phyloP scores from a whole-genome alignment of 2,797 vertebrate species.

The Lepidocolaptes lacrymiger region DNA sequence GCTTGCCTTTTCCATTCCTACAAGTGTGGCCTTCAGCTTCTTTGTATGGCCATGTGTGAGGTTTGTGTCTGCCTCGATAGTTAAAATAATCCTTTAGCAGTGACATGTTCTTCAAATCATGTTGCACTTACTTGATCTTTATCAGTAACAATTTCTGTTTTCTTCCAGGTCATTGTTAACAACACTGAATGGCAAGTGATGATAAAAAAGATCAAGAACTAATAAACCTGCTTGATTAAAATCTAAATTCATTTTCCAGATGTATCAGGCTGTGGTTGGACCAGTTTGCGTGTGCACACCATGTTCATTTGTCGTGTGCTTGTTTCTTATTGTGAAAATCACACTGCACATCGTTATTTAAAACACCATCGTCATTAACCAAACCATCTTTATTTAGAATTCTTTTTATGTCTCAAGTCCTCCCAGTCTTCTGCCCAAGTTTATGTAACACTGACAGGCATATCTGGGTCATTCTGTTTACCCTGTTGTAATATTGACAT shows the following conservation, averaged over 20 bases:
- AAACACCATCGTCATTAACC: not conserved
- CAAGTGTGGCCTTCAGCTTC: not conserved
- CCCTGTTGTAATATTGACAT: conserved; percentile 31
- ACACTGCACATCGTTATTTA: not conserved
- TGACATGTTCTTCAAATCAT: not conserved
- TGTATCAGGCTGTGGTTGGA: not conserved
- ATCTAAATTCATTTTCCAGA: conserved; percentile 2
- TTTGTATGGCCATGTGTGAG: rapidly evolving
- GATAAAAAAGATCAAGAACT: not conserved
- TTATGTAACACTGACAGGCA: not conserved
- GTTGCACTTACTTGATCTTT: not conserved
- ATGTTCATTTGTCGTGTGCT: not conserved
- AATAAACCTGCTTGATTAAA: conserved; percentile 7
- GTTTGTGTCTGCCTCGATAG: not conserved
- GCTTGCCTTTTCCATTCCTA: not conserved
- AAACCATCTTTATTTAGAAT: not conserved
- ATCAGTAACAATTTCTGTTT: conserved; percentile 16
- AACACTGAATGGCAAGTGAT: not conserved
- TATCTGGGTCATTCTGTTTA: conserved; percentile 14
- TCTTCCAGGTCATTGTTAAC: conserved; percentile 37
- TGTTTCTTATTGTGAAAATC: not conserved
- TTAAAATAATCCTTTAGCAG: not conserved
- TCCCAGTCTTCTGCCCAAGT: not conserved
- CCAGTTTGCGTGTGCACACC: not conserved
- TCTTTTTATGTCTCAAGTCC: not conserved